Percentiles rank a stretch among this genome's conserved stretches.
phyloP scores from a whole-genome alignment of 2,888 invertebrate genomes.

The Branchipolynoe longqiensis region DNA sequence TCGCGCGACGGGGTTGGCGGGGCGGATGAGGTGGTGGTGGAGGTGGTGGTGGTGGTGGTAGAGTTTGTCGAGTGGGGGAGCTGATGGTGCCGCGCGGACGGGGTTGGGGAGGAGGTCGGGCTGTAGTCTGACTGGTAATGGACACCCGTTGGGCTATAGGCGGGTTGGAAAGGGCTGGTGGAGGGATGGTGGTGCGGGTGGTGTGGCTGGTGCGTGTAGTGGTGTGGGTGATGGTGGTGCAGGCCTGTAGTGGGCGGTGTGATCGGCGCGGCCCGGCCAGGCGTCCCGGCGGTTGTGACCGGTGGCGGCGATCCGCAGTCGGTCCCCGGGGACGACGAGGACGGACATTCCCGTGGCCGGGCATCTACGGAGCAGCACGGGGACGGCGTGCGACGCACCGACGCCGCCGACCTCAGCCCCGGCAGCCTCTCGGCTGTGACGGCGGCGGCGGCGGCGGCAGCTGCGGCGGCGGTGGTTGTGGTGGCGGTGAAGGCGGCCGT shows the following conservation, averaged over 20 bases:
- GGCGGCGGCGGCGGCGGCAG: background rate
- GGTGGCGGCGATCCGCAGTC: background rate
- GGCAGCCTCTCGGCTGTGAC: background rate
- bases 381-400: constrained; percentile 6
- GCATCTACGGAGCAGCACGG: no score
- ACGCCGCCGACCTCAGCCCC: background rate
- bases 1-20: background rate
- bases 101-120: background rate
- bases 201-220: background rate
- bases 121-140: background rate
- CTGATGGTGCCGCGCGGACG: background rate
- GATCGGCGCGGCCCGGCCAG: background rate
- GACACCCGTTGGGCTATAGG: background rate
- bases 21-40: background rate
- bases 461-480: no score
- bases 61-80: background rate
- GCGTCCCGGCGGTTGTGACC: background rate
- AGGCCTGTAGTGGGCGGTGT: background rate
- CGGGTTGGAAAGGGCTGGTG: background rate
- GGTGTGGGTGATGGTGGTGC: background rate
- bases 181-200: background rate
- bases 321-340: background rate
- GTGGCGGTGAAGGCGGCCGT: no score
- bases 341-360: constrained; percentile 30
- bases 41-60: background rate